Conservation (phyloP, 2,113 vertebrate species). For the Carassius gibelio region DNA sequence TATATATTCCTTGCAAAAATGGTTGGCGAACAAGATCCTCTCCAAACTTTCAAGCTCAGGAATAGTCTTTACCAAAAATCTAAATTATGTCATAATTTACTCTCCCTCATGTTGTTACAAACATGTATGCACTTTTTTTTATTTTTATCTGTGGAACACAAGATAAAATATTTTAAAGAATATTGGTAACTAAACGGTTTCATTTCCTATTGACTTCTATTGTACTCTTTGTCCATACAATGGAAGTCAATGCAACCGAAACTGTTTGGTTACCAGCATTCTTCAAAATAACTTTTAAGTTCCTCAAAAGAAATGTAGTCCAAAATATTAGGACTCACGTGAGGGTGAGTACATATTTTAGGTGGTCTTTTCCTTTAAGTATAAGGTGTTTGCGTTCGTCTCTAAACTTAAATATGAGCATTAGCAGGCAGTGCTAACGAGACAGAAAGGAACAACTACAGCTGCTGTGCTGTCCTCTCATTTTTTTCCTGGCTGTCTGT, state of each 20-base stretch:
- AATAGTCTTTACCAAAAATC: background rate
- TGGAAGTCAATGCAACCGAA: no score
- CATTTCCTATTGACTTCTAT: background rate
- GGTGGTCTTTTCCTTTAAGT: background rate
- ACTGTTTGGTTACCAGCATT: no score
- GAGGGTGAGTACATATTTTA: background rate
- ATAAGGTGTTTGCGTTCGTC: background rate
- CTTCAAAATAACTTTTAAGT: no score
- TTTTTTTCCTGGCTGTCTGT: background rate
- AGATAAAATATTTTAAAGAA: no score
- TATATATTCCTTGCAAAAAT: background rate
- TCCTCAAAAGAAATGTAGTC: no score
- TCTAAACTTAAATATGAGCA: background rate
- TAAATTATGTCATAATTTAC: no score
- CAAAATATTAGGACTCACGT: background rate
- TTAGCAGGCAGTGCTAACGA: background rate
- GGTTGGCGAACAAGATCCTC: background rate
- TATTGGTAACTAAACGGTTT: no score
- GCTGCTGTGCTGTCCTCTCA: background rate
- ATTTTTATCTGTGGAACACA: no score
- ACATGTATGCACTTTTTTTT: no score
- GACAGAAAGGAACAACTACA: background rate
- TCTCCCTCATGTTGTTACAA: no score
- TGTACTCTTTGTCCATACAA: no score
- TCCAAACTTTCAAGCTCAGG: background rate